Percentiles rank a stretch among this genome's conserved stretches.
These are phyloP conservation scores for Sapajus apella DNA, from an alignment of 2,113 vertebrate species.

Conservation along the genomic window DNA sequence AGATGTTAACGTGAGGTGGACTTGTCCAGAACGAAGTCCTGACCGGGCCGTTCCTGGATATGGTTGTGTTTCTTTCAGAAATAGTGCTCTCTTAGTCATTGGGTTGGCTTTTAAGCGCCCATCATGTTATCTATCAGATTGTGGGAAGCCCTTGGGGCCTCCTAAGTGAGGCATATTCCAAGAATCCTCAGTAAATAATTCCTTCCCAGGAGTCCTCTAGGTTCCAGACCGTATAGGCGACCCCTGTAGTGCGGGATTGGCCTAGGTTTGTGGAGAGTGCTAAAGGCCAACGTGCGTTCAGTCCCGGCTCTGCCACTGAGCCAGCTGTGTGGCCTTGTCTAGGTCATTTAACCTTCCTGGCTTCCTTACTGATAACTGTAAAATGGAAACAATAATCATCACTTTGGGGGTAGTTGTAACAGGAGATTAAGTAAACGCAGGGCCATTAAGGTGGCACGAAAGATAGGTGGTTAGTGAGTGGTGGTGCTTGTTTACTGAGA, in stretches of 20 bases:
- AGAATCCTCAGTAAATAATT: background rate
- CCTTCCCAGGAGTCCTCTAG: background rate
- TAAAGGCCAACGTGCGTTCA: background rate
- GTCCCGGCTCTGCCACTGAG: background rate
- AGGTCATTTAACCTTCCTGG: background rate
- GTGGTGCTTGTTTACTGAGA: background rate
- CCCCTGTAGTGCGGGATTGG: background rate
- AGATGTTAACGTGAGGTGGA: background rate
- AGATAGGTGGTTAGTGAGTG: background rate
- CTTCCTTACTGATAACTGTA: background rate
- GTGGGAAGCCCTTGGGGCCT: background rate
- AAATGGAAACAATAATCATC: background rate
- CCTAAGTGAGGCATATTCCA: background rate
- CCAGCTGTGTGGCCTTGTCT: background rate
- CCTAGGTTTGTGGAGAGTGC: background rate
- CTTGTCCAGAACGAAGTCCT: fast-evolving
- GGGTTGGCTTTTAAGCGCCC: background rate
- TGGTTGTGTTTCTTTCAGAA: background rate
- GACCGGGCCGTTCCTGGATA: fast-evolving
- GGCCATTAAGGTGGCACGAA: background rate
- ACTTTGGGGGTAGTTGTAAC: background rate
- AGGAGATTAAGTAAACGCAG: background rate
- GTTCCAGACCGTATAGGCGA: background rate
- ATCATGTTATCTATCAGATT: fast-evolving
- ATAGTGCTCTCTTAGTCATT: too few species aligned